Percentiles rank a stretch among this genome's conserved stretches.
phyloP scores from a whole-genome alignment of 2,888 invertebrate genomes.

The Molanna angustata region DNA sequence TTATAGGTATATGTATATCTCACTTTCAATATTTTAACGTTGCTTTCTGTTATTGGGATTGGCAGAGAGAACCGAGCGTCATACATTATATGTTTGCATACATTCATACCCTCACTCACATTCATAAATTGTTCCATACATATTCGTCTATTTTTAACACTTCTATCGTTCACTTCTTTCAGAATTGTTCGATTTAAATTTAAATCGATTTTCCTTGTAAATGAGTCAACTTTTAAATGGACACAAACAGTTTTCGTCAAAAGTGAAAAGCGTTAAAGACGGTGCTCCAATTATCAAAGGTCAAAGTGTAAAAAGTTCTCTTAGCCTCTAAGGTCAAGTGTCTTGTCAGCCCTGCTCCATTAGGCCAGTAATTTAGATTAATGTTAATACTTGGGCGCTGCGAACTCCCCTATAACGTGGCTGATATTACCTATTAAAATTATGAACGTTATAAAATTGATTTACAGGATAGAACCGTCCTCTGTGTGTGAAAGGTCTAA shows the following conservation, averaged over 20 bases:
- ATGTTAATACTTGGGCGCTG: conserved; percentile 27
- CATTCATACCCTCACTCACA: neutral
- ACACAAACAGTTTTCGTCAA: too few relatives aligned
- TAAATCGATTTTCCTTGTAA: neutral
- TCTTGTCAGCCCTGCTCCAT: neutral
- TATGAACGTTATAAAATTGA: conserved; percentile 30
- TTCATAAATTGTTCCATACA: neutral
- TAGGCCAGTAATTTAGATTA: conserved; percentile 26
- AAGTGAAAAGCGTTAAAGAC: too few relatives aligned
- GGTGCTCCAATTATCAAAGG: too few relatives aligned
- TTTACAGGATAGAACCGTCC: conserved; percentile 8
- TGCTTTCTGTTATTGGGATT: neutral
- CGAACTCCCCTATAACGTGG: conserved; percentile 24
- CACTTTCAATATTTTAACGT: neutral
- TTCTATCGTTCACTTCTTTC: neutral
- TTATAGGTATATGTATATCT: too few relatives aligned
- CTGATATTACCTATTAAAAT: conserved; percentile 31
- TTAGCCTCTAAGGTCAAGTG: too few relatives aligned
- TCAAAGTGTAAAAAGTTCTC: too few relatives aligned
- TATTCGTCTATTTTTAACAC: neutral
- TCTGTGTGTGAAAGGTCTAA: neutral
- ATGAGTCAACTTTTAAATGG: too few relatives aligned
- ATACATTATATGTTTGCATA: neutral
- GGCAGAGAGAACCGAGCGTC: neutral
- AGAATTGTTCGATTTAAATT: too few relatives aligned